These are phyloP conservation scores for Mormyrus proboscirostris DNA, from an alignment of 2,797 vertebrate species.

Conservation along the genomic window DNA sequence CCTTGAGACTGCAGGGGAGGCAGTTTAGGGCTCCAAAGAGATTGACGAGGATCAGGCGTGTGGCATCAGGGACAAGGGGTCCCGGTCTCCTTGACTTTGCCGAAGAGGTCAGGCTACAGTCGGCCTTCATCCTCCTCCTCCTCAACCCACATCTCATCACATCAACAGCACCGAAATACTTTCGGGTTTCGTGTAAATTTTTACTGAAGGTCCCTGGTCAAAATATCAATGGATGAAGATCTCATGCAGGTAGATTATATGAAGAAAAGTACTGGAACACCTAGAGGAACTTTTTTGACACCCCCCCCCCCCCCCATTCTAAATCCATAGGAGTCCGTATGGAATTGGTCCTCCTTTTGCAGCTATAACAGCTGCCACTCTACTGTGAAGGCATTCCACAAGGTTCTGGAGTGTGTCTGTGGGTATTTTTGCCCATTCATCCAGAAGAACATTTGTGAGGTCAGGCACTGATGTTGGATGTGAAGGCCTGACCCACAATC, in stretches of 20 bases:
- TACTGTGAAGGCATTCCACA: background rate
- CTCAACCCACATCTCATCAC: background rate
- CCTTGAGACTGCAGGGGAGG: background rate
- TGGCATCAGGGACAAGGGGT: background rate
- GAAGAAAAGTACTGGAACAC: background rate
- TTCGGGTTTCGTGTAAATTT: background rate
- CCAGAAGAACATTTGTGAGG: background rate
- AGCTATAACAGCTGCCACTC: background rate
- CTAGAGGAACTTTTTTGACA: background rate
- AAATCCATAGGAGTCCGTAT: background rate
- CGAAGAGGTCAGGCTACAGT: background rate
- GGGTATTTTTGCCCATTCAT: background rate
- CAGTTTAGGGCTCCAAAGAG: background rate
- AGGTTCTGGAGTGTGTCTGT: background rate
- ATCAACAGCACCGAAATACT: background rate
- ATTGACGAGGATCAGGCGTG: background rate
- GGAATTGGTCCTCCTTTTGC: background rate
- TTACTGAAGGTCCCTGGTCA: background rate
- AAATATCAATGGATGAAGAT: background rate
- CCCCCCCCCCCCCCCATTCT: background rate
- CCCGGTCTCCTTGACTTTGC: background rate
- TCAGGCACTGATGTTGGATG: background rate
- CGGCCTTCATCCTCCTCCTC: background rate
- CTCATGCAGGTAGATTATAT: background rate
- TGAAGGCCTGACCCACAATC: background rate